phyloP scores from a whole-genome alignment of 2,888 invertebrate species.

The Candidula unifasciata region DNA sequence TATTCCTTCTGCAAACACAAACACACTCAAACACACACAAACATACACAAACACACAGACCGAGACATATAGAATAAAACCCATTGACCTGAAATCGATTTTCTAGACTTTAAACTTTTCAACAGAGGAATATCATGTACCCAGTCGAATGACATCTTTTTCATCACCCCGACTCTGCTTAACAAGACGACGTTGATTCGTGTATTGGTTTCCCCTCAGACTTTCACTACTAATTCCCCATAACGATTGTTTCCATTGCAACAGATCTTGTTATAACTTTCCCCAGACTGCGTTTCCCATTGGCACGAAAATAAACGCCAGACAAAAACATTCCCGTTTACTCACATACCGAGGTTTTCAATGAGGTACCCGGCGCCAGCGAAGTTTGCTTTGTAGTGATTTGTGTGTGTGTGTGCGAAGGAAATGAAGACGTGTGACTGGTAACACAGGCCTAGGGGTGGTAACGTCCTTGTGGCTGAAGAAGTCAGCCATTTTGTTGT shows the following conservation, averaged over 20 bases:
- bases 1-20: no score
- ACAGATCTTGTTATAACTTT: not conserved
- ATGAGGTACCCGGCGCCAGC: conserved; percentile 11
- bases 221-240: not conserved
- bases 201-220: not conserved
- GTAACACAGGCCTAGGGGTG: not conserved
- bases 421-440: not conserved
- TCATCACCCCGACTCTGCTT: no score
- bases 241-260: not conserved
- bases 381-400: not conserved
- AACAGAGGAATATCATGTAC: not conserved
- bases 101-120: no score
- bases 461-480: not conserved
- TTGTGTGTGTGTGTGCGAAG: not conserved
- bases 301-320: not conserved
- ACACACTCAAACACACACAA: no score
- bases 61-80: no score
- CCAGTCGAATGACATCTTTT: no score
- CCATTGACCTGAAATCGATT: no score
- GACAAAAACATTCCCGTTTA: not conserved
- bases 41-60: no score
- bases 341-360: not conserved
- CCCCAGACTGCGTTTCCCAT: not conserved
- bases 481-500: no score
- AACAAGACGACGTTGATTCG: not conserved